Evolutionary conservation across 35 echinoderm and acorn worm genomes (phyloP).

Genomic region (Eucidaris tribuloides): DNA sequence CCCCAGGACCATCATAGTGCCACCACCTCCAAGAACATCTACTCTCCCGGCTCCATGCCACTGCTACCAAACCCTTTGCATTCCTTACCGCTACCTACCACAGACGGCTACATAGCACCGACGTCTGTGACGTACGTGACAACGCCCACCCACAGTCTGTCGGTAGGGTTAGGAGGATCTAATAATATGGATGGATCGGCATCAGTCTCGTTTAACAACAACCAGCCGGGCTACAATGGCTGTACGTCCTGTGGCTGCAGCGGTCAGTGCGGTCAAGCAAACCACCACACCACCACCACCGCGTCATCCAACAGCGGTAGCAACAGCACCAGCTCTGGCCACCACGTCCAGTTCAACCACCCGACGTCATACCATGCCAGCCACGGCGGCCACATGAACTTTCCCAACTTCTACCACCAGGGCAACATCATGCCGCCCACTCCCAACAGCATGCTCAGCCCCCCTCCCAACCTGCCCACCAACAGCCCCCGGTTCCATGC

Average conservation of each 20-base stretch:
- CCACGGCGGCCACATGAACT: slow-evolving; percentile 30
- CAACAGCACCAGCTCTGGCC: background rate
- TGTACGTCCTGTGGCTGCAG: slow-evolving; percentile 68
- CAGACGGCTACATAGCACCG: slow-evolving; percentile 41
- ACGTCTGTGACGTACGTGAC: slow-evolving; percentile 64
- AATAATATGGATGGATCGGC: slow-evolving; percentile 8
- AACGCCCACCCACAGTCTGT: slow-evolving; percentile 20
- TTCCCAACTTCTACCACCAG: slow-evolving; percentile 76
- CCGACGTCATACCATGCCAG: background rate
- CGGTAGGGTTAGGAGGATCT: background rate
- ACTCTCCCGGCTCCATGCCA: background rate
- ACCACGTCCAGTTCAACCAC: background rate
- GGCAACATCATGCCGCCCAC: slow-evolving; percentile 19
- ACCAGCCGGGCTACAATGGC: slow-evolving; percentile 28
- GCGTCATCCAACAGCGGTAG: background rate
- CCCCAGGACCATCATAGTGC: background rate
- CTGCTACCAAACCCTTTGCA: slow-evolving; percentile 6
- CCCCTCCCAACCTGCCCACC: background rate
- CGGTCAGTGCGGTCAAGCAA: slow-evolving; percentile 41
- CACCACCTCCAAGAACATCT: slow-evolving; percentile 1
- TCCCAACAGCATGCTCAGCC: slow-evolving; percentile 46
- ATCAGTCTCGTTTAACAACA: slow-evolving; percentile 50
- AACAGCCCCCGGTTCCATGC: slow-evolving; percentile 24
- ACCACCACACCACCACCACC: slow-evolving; percentile 5
- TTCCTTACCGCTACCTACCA: background rate